Base-by-base conservation (phyloP, 2,113 vertebrate genomes). In the Propithecus coquereli region DNA sequence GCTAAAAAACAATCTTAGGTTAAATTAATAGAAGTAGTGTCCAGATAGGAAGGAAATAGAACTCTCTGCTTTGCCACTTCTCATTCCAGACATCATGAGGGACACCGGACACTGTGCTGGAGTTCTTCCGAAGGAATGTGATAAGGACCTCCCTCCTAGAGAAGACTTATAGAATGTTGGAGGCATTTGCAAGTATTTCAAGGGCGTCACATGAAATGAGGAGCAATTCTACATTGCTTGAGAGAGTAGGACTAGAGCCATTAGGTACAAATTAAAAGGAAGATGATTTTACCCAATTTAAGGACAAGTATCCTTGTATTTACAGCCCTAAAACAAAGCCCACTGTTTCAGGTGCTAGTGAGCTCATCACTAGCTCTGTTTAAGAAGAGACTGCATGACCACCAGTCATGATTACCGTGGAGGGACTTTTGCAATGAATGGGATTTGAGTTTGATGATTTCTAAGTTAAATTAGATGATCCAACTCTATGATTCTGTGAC, bases 281-380 rank as follows among this genome's bases (percentile, higher is more conserved):
- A 77, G 27, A 11, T 54, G 52, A 50, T 79, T 91, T 79, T 30
- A 68, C 43, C n/a, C 52, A 59, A 61, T 71, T 65, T 66, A 79
- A 95, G n/a, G 73, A 82, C 61, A 93, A 94, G 82, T 54, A 3
- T 23, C 68, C 43, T 95, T 76, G n/a, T 77, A 52, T 40, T 90
- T 77, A 66, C 27, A 80, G 18, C 12, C 30, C 43, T 54, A 37
- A 87, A 79, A 73, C 50, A n/a, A n/a, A 70, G 52, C 54, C 47
- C 32, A 79, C 23, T 57, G 8, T 82, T 71, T 71, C 43, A 76
- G 45, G 59, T 74, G 27, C 61, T n/a, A 82, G 6, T 71, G 43
- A 71, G 45, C 17, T 34, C 30, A 65, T 30, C 40, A 68, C 32
- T 34, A 61, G 32, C 5, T 16, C 54, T 87, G 37, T 32, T 57